Evolutionary conservation across 2,888 invertebrate species (phyloP), one percentile per base, ranked within the genome.

Genomic region (Tachystola acroxantha): DNA sequence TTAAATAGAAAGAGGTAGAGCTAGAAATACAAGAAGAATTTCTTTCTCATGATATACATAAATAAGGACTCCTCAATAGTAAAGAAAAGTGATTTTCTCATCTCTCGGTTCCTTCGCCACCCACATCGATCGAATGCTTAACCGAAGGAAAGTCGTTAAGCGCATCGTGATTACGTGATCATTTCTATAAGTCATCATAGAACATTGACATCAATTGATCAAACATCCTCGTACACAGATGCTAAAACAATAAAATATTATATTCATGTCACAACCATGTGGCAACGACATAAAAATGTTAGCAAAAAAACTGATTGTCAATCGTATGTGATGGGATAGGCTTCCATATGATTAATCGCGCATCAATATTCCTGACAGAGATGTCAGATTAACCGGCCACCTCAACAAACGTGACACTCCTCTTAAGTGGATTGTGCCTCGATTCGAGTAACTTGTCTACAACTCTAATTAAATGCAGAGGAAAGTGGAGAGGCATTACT

Each of bases 321-420:
- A 36, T 32, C 32, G 40, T 49, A 48, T 56, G 43, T 45, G 50
- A 53, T 49, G 46, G 46, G 46, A 47, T 43, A 31, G 38, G 44
- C 33, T 32, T 35, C 40, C 41, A 33, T 50, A 65, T 69, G 73
- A 75, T 74, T 65, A 72, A 77, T 71, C 52, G 46, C 45, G 38
- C 68, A 78, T 79, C 77, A 74, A 66, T 77, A 79, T 82, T 77
- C 75, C 58, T 48, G 55, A 53, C 65, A 54, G 53, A 53, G 43
- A 48, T 59, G 61, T 53, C 64, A 71, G 75, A 78, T 78, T 73
- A 70, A 63, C 64, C 51, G 52, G 48, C 43, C 40, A 45, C 46
- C 45, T 34, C 41, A 32, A 36, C 28, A 35, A 33, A 66, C 70
- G 72, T 74, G 74, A 71, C 52, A 38, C n/a, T 39, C 34, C 39